These are phyloP conservation scores for Drepana arcuata DNA, from an alignment of 1,140 invertebrate genomes.

Conservation along the genomic window DNA sequence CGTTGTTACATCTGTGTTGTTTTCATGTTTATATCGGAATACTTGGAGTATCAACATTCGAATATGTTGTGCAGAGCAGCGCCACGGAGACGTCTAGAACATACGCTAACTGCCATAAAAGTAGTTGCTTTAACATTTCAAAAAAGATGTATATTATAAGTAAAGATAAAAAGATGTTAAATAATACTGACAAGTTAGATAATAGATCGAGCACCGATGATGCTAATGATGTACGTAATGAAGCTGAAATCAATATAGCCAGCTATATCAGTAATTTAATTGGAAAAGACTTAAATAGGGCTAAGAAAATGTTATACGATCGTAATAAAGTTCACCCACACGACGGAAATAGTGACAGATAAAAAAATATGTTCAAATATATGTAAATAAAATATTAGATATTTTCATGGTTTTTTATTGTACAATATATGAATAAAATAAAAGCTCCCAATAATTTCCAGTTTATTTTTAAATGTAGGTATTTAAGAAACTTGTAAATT, in stretches of 20 bases:
- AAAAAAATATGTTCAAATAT: constrained; percentile 3
- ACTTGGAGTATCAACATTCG: constrained; percentile 90
- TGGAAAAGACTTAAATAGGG: constrained; percentile 41
- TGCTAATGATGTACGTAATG: constrained; percentile 4
- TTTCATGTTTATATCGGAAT: constrained; percentile 92
- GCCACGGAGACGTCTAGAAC: constrained; percentile 2
- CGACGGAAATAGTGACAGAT: constrained; percentile 11
- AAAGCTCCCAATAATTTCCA: constrained; percentile 11
- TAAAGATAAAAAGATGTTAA: constrained; percentile 8
- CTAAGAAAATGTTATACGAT: constrained; percentile 36
- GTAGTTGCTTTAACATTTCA: constrained; percentile 12
- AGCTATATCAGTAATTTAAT: constrained; percentile 41
- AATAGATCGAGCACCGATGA: constrained; percentile 2
- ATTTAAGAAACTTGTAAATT: constrained; percentile 17
- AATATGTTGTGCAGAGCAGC: constrained; percentile 77
- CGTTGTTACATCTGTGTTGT: constrained; percentile 90
- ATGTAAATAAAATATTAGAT: too few relatives aligned
- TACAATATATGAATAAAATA: too few relatives aligned
- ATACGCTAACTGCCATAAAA: constrained; percentile 8
- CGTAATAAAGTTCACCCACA: constrained; percentile 55
- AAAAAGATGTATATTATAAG: constrained; percentile 11
- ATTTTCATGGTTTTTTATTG: background rate
- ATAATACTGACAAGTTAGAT: constrained; percentile 4
- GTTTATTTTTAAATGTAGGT: constrained; percentile 16
- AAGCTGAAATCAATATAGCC: constrained; percentile 20